Conservation (phyloP, 2,797 vertebrate genomes). For the Callimico goeldii region DNA sequence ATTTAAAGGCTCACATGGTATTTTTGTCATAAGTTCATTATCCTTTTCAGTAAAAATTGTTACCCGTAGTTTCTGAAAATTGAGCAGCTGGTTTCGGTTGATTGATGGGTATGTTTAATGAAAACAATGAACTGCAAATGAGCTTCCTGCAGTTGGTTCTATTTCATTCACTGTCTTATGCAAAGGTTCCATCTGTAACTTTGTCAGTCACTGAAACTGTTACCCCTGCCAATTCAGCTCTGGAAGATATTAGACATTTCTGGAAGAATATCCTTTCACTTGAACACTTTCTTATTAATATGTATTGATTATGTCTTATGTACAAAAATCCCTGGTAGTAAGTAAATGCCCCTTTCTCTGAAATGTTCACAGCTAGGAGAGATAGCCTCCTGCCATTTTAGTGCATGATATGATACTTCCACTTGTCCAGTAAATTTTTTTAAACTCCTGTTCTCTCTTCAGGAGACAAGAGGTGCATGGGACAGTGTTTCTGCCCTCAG, state of each 20-base stretch:
- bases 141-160: slow-evolving; percentile 69
- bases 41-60: slow-evolving; percentile 67
- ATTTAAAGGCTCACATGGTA: slow-evolving; percentile 36
- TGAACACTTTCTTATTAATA: background rate
- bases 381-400: background rate
- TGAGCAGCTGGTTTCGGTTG: slow-evolving; percentile 73
- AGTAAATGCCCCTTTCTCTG: background rate
- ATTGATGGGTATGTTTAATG: slow-evolving; percentile 73
- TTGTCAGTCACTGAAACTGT: slow-evolving; percentile 34
- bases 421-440: background rate
- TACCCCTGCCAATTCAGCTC: background rate
- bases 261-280: slow-evolving; percentile 17
- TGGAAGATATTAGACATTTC: slow-evolving; percentile 28
- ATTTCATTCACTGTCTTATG: slow-evolving; percentile 60
- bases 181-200: slow-evolving; percentile 57
- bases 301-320: background rate
- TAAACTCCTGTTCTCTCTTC: background rate
- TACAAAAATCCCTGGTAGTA: background rate
- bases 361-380: background rate
- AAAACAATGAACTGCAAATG: slow-evolving; percentile 66
- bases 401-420: background rate
- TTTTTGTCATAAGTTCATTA: slow-evolving; percentile 70
- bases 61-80: slow-evolving; percentile 61
- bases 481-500: background rate
- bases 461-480: background rate